phyloP scores from a whole-genome alignment of 2,888 invertebrate genomes.

The Vesta saturnalis region DNA sequence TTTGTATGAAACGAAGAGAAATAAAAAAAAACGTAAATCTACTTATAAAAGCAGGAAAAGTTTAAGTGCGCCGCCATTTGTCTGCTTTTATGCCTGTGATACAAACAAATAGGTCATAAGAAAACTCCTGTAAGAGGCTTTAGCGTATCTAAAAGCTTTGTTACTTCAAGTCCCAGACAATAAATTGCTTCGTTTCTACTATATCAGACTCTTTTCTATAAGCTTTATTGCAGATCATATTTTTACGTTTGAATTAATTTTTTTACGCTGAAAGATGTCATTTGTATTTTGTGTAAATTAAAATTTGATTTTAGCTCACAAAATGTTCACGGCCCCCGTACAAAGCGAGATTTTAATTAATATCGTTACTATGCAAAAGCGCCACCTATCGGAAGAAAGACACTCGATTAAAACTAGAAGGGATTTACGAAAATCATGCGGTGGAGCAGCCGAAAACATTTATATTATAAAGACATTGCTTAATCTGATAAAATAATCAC shows the following conservation, averaged over 20 bases:
- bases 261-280: too few relatives aligned
- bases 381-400: too few relatives aligned
- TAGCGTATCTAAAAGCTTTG: slow-evolving; percentile 32
- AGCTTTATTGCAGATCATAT: slow-evolving; percentile 17
- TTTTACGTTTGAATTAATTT: slow-evolving; percentile 8
- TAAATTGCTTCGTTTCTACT: slow-evolving; percentile 27
- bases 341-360: too few relatives aligned
- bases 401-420: too few relatives aligned
- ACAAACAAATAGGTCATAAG: slow-evolving; percentile 37
- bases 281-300: too few relatives aligned
- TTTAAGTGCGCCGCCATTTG: slow-evolving; percentile 32
- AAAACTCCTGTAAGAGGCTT: slow-evolving; percentile 32
- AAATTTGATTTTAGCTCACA: too few relatives aligned
- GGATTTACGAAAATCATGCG: too few relatives aligned
- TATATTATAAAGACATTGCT: too few relatives aligned
- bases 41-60: slow-evolving; percentile 16
- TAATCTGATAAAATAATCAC: too few relatives aligned
- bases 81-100: slow-evolving; percentile 30
- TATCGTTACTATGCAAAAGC: too few relatives aligned
- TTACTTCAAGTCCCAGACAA: slow-evolving; percentile 29
- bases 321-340: too few relatives aligned
- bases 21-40: slow-evolving; percentile 5
- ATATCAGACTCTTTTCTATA: slow-evolving; percentile 16
- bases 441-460: too few relatives aligned
- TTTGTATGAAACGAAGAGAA: not conserved